phyloP scores from a whole-genome alignment of 2,797 vertebrate species.

The Hipposideros larvatus region DNA sequence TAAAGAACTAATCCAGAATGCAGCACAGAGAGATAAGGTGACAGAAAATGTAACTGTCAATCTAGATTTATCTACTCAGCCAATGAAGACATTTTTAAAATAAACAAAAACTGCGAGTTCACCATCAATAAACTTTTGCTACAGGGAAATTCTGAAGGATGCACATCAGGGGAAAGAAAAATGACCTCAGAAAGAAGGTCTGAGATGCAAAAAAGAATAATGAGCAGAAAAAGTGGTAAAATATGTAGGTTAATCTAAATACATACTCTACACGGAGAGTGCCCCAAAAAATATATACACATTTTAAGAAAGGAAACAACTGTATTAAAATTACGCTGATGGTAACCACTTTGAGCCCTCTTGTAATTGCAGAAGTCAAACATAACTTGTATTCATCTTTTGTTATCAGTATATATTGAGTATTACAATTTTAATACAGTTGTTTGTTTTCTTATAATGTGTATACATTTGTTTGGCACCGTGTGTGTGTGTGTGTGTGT shows the following conservation, averaged over 20 bases:
- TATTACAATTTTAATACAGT: too few relatives aligned
- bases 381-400: too few relatives aligned
- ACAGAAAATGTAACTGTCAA: not conserved
- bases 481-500: too few relatives aligned
- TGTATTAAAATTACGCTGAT: too few relatives aligned
- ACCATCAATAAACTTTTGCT: not conserved
- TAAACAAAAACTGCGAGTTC: not conserved
- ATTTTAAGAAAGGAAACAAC: too few relatives aligned
- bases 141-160: not conserved
- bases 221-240: not conserved
- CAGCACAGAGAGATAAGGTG: not conserved
- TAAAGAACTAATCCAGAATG: not conserved
- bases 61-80: not conserved
- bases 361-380: too few relatives aligned
- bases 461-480: too few relatives aligned
- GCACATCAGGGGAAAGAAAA: not conserved
- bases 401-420: too few relatives aligned
- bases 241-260: not conserved
- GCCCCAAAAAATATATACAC: too few relatives aligned
- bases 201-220: not conserved
- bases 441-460: too few relatives aligned
- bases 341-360: too few relatives aligned
- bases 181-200: not conserved
- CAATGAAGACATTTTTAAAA: conserved; percentile 4
- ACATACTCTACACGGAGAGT: not conserved